phyloP scores from a whole-genome alignment of 1,140 invertebrate species.

The Listronotus bonariensis region DNA sequence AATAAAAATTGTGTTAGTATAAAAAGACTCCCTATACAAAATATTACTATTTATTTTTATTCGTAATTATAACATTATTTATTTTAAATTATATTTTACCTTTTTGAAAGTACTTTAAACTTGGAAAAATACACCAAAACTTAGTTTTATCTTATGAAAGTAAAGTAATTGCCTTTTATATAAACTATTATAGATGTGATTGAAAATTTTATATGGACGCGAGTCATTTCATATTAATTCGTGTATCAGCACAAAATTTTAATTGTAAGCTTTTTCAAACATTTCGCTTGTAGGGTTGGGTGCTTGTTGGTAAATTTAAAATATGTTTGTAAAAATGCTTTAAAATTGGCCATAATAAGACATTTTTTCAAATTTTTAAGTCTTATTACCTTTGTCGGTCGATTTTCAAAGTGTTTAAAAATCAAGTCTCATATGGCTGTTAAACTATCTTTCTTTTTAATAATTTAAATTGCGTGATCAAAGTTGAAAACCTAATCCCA shows the following conservation, averaged over 20 bases:
- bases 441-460: constrained; percentile 1
- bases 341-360: constrained; percentile 54
- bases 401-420: constrained; percentile 44
- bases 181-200: constrained; percentile 3
- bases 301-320: not conserved
- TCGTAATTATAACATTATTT: too few relatives aligned
- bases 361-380: constrained; percentile 42
- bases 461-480: too few relatives aligned
- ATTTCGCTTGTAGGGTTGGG: constrained; percentile 23
- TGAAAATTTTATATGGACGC: constrained; percentile 2
- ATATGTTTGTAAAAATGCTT: constrained; percentile 32
- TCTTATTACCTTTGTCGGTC: constrained; percentile 54
- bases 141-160: too few relatives aligned
- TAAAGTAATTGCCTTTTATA: too few relatives aligned
- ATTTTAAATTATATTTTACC: too few relatives aligned
- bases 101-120: too few relatives aligned
- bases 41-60: too few relatives aligned
- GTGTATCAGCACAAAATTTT: constrained; percentile 2
- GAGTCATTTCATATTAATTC: not conserved
- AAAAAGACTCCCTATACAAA: too few relatives aligned
- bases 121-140: too few relatives aligned
- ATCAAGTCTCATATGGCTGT: not conserved
- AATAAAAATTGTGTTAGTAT: too few relatives aligned
- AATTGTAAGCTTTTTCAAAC: constrained; percentile 6
- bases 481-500: too few relatives aligned